phyloP scores from a whole-genome alignment of 2,797 vertebrate species.

The Lophotriccus pileatus region DNA sequence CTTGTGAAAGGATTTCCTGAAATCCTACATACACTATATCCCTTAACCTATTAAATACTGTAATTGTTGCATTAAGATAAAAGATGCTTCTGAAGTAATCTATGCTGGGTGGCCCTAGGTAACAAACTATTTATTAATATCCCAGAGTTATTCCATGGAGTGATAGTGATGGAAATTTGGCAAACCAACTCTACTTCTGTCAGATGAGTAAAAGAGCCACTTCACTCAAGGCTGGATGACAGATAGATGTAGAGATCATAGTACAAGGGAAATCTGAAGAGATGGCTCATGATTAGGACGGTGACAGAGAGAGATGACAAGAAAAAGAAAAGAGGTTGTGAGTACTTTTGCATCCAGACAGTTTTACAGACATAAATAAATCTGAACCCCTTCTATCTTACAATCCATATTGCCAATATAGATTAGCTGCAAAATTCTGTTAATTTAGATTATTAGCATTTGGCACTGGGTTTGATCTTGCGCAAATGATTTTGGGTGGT shows the following conservation, averaged over 20 bases:
- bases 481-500: neutral
- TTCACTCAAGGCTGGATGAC: conserved; percentile 68
- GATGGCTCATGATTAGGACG: conserved; percentile 22
- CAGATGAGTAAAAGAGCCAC: conserved; percentile 62
- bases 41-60: conserved; percentile 66
- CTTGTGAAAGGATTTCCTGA: conserved; percentile 35
- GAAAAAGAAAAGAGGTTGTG: neutral
- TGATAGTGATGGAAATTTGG: conserved; percentile 71
- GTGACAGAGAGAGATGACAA: conserved; percentile 9
- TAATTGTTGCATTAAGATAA: conserved; percentile 68
- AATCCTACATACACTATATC: conserved; percentile 9
- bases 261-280: conserved; percentile 40
- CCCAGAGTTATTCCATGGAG: conserved; percentile 42
- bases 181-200: conserved; percentile 54
- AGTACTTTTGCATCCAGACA: neutral
- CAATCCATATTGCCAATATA: neutral
- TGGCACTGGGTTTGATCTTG: neutral
- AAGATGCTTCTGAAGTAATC: conserved; percentile 41
- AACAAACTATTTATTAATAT: conserved; percentile 66
- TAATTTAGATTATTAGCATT: conserved; percentile 23
- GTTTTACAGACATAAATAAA: neutral
- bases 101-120: conserved; percentile 49
- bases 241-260: conserved; percentile 47
- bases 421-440: neutral
- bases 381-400: neutral